phyloP scores from a whole-genome alignment of 2,888 invertebrate species.

The Cosmia pyralina region DNA sequence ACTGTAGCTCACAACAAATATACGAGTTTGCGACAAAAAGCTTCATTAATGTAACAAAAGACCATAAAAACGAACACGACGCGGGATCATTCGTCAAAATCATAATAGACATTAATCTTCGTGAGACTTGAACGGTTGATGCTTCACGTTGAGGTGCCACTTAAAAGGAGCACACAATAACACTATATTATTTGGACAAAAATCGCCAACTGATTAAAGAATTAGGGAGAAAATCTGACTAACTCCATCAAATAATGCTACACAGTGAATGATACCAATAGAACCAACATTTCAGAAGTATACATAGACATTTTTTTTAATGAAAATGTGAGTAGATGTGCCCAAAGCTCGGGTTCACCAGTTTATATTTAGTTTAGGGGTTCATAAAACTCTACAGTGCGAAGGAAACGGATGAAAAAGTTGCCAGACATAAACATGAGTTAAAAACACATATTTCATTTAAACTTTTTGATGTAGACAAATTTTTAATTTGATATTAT shows the following conservation, averaged over 20 bases:
- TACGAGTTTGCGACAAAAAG: conserved; percentile 41
- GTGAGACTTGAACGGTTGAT: conserved; percentile 17
- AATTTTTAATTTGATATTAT: conserved; percentile 40
- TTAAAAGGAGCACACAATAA: neutral
- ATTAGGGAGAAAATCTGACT: neutral
- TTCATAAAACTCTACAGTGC: conserved; percentile 25
- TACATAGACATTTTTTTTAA: conserved; percentile 1
- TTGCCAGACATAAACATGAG: conserved; percentile 29
- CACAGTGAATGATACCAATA: neutral
- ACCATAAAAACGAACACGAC: conserved; percentile 28
- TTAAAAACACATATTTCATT: conserved; percentile 31
- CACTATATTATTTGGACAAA: neutral
- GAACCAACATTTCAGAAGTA: conserved; percentile 4
- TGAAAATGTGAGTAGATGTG: conserved; percentile 19
- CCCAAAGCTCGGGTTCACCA: conserved; percentile 6
- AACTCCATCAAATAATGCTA: no score
- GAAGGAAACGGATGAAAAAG: conserved; percentile 36
- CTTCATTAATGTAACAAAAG: conserved; percentile 37
- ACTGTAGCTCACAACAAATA: conserved; percentile 9
- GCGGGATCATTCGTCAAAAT: conserved; percentile 20
- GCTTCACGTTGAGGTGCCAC: conserved; percentile 2
- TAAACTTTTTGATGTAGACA: conserved; percentile 49
- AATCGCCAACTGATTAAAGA: neutral
- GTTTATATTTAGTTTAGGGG: conserved; percentile 27
- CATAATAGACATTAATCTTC: conserved; percentile 28